Conservation (phyloP, 2,888 invertebrate genomes). For the Calameuta pallipes region DNA sequence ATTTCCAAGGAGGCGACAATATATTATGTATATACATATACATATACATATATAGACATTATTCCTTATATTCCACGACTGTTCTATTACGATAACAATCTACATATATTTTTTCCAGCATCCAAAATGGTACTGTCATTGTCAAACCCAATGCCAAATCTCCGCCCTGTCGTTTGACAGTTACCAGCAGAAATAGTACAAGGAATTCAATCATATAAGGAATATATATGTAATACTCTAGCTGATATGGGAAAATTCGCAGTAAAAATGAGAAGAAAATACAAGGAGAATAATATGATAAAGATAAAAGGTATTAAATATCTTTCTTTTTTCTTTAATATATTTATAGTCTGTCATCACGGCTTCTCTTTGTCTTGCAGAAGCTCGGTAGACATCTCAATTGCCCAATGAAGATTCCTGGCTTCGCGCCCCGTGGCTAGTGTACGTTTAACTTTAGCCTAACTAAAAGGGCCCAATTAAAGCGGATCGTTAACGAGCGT, state of each 20-base stretch:
- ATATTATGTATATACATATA: background rate
- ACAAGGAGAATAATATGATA: background rate
- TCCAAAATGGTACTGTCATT: background rate
- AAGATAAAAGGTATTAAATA: background rate
- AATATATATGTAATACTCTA: too few species aligned
- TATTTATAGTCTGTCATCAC: slow-evolving; percentile 23
- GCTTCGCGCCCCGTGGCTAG: slow-evolving; percentile 22
- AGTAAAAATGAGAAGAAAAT: background rate
- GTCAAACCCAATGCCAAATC: too few species aligned
- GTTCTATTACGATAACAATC: background rate
- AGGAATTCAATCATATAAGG: too few species aligned
- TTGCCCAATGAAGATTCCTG: slow-evolving; percentile 37
- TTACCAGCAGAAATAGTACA: background rate
- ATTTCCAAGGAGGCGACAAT: background rate
- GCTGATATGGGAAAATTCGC: background rate
- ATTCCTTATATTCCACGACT: background rate
- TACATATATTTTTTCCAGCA: background rate
- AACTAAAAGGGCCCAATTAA: slow-evolving; percentile 33
- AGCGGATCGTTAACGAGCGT: slow-evolving; percentile 30
- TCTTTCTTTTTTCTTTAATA: background rate
- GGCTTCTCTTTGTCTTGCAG: slow-evolving; percentile 2
- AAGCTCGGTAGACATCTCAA: slow-evolving; percentile 25
- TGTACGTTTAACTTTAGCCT: slow-evolving; percentile 32
- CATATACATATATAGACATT: background rate
- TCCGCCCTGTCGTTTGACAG: too few species aligned